phyloP scores from a whole-genome alignment of 2,113 vertebrate species.

The Cephalopholis sonnerati region DNA sequence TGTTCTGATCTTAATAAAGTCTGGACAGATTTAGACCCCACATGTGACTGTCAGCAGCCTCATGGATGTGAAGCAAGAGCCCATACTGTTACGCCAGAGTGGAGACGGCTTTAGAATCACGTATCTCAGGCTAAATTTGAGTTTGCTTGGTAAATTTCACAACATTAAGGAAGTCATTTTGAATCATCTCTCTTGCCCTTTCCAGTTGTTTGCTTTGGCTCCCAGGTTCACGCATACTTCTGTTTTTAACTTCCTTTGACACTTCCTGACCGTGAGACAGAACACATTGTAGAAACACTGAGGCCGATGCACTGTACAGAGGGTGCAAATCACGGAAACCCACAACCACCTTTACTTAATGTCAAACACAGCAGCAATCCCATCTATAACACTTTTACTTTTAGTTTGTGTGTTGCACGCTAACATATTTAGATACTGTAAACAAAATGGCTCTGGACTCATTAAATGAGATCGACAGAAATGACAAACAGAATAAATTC shows the following conservation, averaged over 20 bases:
- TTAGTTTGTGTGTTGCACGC: constrained; percentile 20
- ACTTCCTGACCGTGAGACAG: constrained; percentile 24
- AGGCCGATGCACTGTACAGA: constrained; percentile 1
- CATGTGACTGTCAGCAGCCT: constrained; percentile 31
- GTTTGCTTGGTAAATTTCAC: not conserved
- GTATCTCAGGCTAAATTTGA: not conserved
- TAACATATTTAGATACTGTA: not conserved
- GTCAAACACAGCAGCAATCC: constrained; percentile 3
- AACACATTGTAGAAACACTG: constrained; percentile 6
- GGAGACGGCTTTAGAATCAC: not conserved
- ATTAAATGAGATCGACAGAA: not conserved
- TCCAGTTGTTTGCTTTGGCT: constrained; percentile 38
- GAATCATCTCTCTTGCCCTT: constrained; percentile 37
- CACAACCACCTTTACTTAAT: constrained; percentile 40
- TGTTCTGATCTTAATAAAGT: not conserved
- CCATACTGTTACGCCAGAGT: constrained; percentile 13
- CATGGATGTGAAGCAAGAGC: constrained; percentile 24
- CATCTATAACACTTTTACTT: constrained; percentile 25
- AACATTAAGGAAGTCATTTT: constrained; percentile 35
- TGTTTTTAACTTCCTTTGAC: constrained; percentile 67
- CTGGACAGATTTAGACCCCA: constrained; percentile 1
- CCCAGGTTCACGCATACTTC: constrained; percentile 56
- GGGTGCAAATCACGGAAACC: constrained; percentile 50
- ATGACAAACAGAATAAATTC: not conserved
- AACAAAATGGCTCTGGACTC: not conserved